Conservation (phyloP, 2,113 vertebrate species). For the Genyomyrus donnyi region DNA sequence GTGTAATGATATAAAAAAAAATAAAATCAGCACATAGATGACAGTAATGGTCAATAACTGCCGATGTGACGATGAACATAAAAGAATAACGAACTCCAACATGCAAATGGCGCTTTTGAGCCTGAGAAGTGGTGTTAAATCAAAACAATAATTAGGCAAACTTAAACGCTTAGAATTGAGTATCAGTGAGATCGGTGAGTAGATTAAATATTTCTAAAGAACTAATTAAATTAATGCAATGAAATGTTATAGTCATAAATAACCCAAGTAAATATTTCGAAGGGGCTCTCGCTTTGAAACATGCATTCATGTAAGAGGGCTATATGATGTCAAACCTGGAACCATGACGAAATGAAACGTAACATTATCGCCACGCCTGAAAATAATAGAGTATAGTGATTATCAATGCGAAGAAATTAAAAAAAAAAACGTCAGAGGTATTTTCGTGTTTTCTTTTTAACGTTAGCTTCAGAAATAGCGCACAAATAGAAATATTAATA, state of each 20-base stretch:
- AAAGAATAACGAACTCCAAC: not conserved
- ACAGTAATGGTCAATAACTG: not conserved
- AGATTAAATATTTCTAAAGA: not conserved
- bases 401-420: conserved; percentile 24
- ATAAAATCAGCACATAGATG: not conserved
- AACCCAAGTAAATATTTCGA: not conserved
- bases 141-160: not conserved
- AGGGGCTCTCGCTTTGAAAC: not conserved
- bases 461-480: not conserved
- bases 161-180: not conserved
- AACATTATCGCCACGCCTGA: conserved; percentile 43
- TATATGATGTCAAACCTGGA: conserved; percentile 52
- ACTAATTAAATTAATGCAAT: not conserved
- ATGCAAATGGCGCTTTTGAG: not conserved
- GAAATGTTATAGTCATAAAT: conserved; percentile 6
- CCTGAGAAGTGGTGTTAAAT: not conserved
- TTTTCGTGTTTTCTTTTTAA: not conserved
- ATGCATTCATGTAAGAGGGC: conserved; percentile 6
- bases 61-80: not conserved
- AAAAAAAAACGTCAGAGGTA: conserved; percentile 17
- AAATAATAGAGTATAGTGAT: conserved; percentile 50
- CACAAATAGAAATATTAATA: not conserved
- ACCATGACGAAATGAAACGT: conserved; percentile 57
- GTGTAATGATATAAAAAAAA: not conserved
- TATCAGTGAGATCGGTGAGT: not conserved